phyloP scores from a whole-genome alignment of 2,113 vertebrate species.

The Macaca mulatta region DNA sequence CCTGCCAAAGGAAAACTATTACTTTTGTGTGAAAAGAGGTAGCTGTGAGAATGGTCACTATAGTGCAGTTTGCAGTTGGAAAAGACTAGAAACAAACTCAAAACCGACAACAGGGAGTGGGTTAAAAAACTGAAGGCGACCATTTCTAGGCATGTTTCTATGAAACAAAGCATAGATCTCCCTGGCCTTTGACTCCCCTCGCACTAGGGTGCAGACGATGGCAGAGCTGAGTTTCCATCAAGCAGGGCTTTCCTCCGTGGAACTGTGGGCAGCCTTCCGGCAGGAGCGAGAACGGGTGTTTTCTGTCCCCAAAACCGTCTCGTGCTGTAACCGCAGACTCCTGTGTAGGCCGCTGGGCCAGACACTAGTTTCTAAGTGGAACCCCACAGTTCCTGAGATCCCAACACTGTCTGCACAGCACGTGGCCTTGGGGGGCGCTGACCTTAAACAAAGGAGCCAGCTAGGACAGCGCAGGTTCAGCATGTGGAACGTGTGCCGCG shows the following conservation, averaged over 20 bases:
- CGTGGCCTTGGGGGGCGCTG: neutral
- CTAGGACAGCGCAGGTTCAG: rapidly evolving
- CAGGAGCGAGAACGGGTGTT: rapidly evolving
- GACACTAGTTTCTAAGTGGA: rapidly evolving
- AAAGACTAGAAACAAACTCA: neutral
- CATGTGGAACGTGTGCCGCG: rapidly evolving
- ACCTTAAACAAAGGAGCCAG: neutral
- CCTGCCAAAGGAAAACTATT: neutral
- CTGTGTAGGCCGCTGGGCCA: rapidly evolving
- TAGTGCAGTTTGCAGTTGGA: neutral
- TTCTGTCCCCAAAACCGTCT: rapidly evolving
- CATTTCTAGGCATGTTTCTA: neutral
- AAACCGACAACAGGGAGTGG: neutral
- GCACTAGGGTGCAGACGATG: rapidly evolving
- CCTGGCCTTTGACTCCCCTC: neutral
- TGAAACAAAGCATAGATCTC: neutral
- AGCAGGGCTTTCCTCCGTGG: neutral
- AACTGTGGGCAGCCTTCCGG: rapidly evolving
- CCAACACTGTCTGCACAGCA: neutral
- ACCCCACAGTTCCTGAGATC: neutral
- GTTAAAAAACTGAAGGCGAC: no score
- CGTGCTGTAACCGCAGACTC: rapidly evolving
- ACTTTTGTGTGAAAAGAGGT: neutral
- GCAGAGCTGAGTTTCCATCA: neutral
- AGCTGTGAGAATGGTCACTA: neutral